Conservation (phyloP, 2,113 vertebrate species). For the Prinia subflava region DNA sequence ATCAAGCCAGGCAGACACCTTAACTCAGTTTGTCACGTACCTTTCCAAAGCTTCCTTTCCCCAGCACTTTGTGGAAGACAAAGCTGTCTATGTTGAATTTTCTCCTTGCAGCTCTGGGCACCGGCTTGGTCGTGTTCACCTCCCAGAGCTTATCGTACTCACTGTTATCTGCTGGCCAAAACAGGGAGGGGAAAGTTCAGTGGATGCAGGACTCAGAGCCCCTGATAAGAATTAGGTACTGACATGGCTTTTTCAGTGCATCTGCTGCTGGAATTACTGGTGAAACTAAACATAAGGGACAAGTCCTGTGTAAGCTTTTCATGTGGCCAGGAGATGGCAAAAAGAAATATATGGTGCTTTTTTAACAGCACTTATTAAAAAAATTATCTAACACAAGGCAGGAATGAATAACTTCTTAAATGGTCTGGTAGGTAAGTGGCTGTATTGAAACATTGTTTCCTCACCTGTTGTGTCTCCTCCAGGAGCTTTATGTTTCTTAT, state of each 20-base stretch:
- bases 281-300: not conserved
- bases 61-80: constrained; percentile 91
- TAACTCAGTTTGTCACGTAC: constrained; percentile 60
- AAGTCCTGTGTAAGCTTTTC: not conserved
- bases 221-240: not conserved
- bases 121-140: constrained; percentile 64
- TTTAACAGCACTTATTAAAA: not conserved
- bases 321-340: not conserved
- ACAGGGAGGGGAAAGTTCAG: not conserved
- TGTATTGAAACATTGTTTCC: not conserved
- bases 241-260: not conserved
- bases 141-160: constrained; percentile 89
- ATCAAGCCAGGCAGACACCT: not conserved
- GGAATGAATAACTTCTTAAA: not conserved
- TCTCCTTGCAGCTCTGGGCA: constrained; percentile 63
- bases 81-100: constrained; percentile 85
- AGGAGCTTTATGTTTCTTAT: constrained; percentile 71
- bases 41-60: constrained; percentile 99
- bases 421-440: not conserved
- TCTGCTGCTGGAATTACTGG: not conserved
- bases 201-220: not conserved
- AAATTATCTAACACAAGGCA: not conserved
- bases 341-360: not conserved
- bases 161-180: constrained; percentile 60
- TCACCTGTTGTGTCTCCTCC: constrained; percentile 72